Evolutionary conservation across 2,888 invertebrate species (phyloP).

Genomic region (Cataglyphis albicans): DNA sequence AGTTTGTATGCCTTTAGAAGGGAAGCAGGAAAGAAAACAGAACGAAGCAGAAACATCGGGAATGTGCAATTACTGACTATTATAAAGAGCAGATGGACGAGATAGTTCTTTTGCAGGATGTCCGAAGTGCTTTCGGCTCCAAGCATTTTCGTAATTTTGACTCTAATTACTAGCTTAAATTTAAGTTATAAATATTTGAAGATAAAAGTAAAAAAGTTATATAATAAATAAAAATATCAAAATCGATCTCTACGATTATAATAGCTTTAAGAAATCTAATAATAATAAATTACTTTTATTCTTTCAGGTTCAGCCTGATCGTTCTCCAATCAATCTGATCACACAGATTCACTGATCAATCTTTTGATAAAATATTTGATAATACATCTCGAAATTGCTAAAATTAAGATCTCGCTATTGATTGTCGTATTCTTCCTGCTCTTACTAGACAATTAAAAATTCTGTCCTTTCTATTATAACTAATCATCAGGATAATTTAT

Average conservation of each 20-base stretch:
- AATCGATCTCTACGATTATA: background rate
- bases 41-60: slow-evolving; percentile 17
- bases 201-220: background rate
- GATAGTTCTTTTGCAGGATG: slow-evolving; percentile 21
- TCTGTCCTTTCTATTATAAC: background rate
- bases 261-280: background rate
- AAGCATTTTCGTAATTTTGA: slow-evolving; percentile 8
- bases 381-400: background rate
- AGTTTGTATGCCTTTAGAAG: slow-evolving; percentile 32
- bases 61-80: slow-evolving; percentile 25
- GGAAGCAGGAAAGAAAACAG: slow-evolving; percentile 7
- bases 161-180: background rate
- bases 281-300: background rate
- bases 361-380: slow-evolving; percentile 17
- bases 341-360: background rate
- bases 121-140: too few species aligned
- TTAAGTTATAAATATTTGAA: slow-evolving; percentile 6
- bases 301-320: background rate
- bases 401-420: background rate
- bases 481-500: background rate
- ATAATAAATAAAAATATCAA: background rate
- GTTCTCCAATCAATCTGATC: slow-evolving; percentile 17
- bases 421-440: background rate
- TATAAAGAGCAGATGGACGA: slow-evolving; percentile 38
- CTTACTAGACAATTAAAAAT: background rate